phyloP scores from a whole-genome alignment of 2,888 invertebrate genomes.

The Cordylochernes scorpioides region DNA sequence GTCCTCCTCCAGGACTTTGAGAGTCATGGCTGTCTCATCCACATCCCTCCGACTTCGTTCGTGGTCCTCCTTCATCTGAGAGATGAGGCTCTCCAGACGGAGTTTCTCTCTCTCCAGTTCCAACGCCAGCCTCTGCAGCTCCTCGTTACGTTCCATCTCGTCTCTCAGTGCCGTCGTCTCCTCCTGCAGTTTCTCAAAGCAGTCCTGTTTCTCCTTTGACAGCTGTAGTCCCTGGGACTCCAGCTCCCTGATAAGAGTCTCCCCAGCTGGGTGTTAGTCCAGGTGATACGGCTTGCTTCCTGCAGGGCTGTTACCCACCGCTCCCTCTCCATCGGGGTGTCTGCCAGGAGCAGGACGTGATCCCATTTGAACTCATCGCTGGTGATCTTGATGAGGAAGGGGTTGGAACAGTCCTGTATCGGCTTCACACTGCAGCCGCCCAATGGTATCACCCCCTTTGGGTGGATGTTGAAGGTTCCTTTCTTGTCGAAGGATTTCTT shows the following conservation, averaged over 20 bases:
- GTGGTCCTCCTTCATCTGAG: slow-evolving; percentile 23
- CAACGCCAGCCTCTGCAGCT: slow-evolving; percentile 21
- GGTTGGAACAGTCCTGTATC: slow-evolving; percentile 15
- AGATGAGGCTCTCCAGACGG: slow-evolving; percentile 22
- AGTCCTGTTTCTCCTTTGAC: slow-evolving; percentile 22
- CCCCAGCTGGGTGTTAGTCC: slow-evolving; percentile 20
- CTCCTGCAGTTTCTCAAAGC: slow-evolving; percentile 21
- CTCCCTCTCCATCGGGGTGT: slow-evolving; percentile 20
- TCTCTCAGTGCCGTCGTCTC: slow-evolving; percentile 21
- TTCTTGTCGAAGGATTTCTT: slow-evolving; percentile 20
- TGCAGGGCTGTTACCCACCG: slow-evolving; percentile 20
- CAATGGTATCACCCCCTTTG: slow-evolving; percentile 21
- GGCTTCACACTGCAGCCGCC: slow-evolving; percentile 17
- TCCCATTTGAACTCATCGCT: slow-evolving; percentile 14
- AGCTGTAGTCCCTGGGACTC: slow-evolving; percentile 21
- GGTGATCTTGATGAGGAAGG: slow-evolving; percentile 12
- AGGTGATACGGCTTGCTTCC: slow-evolving; percentile 21
- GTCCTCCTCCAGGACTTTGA: slow-evolving; percentile 20
- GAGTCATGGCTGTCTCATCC: slow-evolving; percentile 21
- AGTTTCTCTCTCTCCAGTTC: slow-evolving; percentile 24
- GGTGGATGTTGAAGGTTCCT: slow-evolving; percentile 20
- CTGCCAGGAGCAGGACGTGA: slow-evolving; percentile 17
- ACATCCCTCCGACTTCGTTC: slow-evolving; percentile 19
- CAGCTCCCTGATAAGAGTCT: slow-evolving; percentile 20
- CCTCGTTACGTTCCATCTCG: slow-evolving; percentile 21